These are phyloP conservation scores for Drosophila trapezifrons DNA, from an alignment of 1,140 invertebrate species.

Conservation along the genomic window DNA sequence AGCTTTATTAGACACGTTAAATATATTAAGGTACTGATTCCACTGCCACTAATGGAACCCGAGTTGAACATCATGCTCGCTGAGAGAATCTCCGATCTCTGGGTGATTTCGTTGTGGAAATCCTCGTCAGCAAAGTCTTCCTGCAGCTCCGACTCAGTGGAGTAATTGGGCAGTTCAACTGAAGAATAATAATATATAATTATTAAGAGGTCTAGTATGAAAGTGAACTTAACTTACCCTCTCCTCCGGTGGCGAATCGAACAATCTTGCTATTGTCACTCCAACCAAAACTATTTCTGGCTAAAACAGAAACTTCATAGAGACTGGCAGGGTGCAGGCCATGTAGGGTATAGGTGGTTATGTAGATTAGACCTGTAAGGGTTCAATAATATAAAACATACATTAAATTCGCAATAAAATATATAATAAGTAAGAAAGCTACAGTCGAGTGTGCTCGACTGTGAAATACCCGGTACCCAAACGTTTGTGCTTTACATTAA, in stretches of 20 bases:
- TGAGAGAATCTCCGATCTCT: constrained; percentile 55
- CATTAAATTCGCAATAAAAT: too few species aligned
- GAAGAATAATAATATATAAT: background rate
- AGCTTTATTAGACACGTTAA: constrained; percentile 37
- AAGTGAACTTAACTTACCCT: constrained; percentile 84
- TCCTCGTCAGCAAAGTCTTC: constrained; percentile 60
- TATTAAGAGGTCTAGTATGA: background rate
- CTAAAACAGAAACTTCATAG: constrained; percentile 88
- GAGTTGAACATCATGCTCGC: constrained; percentile 65
- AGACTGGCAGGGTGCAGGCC: constrained; percentile 87
- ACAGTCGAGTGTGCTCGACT: too few species aligned
- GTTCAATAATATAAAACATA: background rate
- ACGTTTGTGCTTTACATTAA: too few species aligned
- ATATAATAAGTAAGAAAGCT: too few species aligned
- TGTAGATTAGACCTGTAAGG: constrained; percentile 86
- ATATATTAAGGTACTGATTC: constrained; percentile 29
- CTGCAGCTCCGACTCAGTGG: constrained; percentile 76
- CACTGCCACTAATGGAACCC: background rate
- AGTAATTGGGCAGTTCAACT: constrained; percentile 82
- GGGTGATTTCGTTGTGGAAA: constrained; percentile 68
- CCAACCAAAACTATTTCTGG: constrained; percentile 89
- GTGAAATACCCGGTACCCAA: too few species aligned
- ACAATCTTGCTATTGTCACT: constrained; percentile 87
- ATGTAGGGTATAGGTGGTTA: constrained; percentile 87
- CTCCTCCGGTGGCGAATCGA: constrained; percentile 88